Evolutionary conservation across 2,113 vertebrate genomes (phyloP).

Genomic region (Seriola rivoliana): DNA sequence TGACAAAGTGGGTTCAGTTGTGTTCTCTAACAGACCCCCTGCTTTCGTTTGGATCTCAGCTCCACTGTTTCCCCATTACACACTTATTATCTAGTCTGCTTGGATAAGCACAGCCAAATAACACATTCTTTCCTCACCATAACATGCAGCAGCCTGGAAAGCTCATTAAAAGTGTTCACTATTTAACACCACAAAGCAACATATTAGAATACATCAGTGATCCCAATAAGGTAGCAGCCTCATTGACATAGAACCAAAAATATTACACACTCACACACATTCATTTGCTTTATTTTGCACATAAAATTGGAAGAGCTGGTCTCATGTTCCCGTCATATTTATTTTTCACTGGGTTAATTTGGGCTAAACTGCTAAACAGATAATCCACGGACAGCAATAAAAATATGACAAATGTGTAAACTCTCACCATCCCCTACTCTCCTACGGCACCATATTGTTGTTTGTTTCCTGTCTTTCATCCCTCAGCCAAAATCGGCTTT

Average conservation of each 20-base stretch:
- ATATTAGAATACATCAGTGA: conserved; percentile 47
- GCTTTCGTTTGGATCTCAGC: conserved; percentile 63
- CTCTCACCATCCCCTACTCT: not conserved
- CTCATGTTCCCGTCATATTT: not conserved
- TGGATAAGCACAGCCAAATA: conserved; percentile 74
- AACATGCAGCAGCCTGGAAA: conserved; percentile 70
- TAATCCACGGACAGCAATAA: conserved; percentile 6
- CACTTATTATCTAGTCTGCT: conserved; percentile 72
- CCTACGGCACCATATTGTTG: conserved; percentile 5
- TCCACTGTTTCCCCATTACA: conserved; percentile 72
- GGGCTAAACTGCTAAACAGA: conserved; percentile 13
- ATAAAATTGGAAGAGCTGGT: not conserved
- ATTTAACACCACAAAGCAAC: conserved; percentile 63
- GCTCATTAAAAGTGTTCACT: conserved; percentile 74
- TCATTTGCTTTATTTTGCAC: conserved; percentile 17
- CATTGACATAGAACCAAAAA: conserved; percentile 14
- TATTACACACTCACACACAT: not conserved
- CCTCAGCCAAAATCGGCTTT: conserved; percentile 24
- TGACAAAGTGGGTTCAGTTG: conserved; percentile 53
- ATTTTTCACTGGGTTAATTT: not conserved
- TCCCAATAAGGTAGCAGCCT: conserved; percentile 24
- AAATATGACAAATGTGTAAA: conserved; percentile 26
- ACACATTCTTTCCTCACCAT: conserved; percentile 70
- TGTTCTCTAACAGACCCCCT: conserved; percentile 60
- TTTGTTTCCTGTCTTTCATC: conserved; percentile 27